These are phyloP conservation scores for Aphidius ervi DNA, from an alignment of 1,140 invertebrate genomes.

Conservation along the genomic window DNA sequence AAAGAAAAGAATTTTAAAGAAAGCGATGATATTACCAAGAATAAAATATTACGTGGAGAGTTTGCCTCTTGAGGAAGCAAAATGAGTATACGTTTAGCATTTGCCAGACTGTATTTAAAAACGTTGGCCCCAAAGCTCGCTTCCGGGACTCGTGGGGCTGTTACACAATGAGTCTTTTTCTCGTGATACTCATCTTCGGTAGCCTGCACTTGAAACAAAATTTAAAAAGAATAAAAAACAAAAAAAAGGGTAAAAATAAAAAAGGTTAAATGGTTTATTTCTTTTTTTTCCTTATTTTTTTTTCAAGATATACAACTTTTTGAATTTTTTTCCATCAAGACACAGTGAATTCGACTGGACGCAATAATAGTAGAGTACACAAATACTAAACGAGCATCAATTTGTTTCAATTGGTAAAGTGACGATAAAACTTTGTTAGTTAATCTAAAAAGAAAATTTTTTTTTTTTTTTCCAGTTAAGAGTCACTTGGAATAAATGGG, in stretches of 20 bases:
- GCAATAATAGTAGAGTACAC: constrained; percentile 10
- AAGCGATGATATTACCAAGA: constrained; percentile 11
- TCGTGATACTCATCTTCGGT: neutral
- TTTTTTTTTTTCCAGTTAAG: neutral
- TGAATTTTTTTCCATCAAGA: constrained; percentile 1
- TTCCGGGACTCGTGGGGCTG: constrained; percentile 1
- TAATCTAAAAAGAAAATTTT: constrained; percentile 15
- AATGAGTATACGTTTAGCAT: constrained; percentile 2
- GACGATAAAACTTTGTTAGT: constrained; percentile 21
- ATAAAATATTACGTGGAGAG: constrained; percentile 12
- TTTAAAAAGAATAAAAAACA: too few species aligned
- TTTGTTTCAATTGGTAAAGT: constrained; percentile 19
- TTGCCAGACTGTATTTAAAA: constrained; percentile 6
- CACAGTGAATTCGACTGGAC: neutral
- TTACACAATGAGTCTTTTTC: constrained; percentile 9
- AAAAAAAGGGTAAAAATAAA: too few species aligned
- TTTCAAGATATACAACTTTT: neutral
- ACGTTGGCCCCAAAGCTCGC: neutral
- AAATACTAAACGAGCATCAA: constrained; percentile 12
- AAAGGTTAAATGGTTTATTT: too few species aligned
- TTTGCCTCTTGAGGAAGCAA: constrained; percentile 4
- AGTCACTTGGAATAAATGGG: constrained; percentile 11
- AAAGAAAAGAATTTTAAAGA: constrained; percentile 1
- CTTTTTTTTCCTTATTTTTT: neutral
- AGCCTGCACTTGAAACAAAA: too few species aligned